Evolutionary conservation across 1,140 invertebrate genomes (phyloP).

Genomic region (Eurosta solidaginis): DNA sequence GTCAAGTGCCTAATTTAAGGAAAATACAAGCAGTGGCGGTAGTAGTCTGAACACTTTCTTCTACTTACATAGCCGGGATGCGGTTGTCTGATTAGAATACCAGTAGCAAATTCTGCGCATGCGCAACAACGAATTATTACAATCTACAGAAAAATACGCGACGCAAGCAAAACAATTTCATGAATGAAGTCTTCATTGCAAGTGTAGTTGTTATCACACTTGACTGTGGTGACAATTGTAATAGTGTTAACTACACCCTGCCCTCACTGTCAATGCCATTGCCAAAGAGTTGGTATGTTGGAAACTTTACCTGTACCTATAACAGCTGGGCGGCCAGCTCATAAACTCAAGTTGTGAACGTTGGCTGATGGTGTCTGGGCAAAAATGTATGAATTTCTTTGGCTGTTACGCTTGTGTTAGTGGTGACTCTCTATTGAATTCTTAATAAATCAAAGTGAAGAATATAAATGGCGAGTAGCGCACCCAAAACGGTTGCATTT

Average conservation of each 20-base stretch:
- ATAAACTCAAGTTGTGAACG: background rate
- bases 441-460: constrained; percentile 60
- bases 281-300: background rate
- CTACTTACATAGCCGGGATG: too few relatives aligned
- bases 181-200: background rate
- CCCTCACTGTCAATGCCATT: constrained; percentile 14
- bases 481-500: constrained; percentile 51
- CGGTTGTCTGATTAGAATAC: too few relatives aligned
- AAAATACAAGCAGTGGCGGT: too few relatives aligned
- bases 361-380: background rate
- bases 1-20: too few relatives aligned
- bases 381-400: background rate
- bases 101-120: too few relatives aligned
- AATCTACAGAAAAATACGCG: background rate
- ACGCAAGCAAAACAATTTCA: background rate
- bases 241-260: background rate
- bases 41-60: too few relatives aligned
- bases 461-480: constrained; percentile 59
- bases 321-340: too few relatives aligned
- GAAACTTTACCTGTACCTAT: background rate
- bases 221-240: background rate
- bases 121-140: background rate
- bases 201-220: background rate
- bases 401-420: constrained; percentile 39
- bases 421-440: constrained; percentile 55